Evolutionary conservation across 2,113 vertebrate species (phyloP).

Genomic region (Myxocyprinus asiaticus): DNA sequence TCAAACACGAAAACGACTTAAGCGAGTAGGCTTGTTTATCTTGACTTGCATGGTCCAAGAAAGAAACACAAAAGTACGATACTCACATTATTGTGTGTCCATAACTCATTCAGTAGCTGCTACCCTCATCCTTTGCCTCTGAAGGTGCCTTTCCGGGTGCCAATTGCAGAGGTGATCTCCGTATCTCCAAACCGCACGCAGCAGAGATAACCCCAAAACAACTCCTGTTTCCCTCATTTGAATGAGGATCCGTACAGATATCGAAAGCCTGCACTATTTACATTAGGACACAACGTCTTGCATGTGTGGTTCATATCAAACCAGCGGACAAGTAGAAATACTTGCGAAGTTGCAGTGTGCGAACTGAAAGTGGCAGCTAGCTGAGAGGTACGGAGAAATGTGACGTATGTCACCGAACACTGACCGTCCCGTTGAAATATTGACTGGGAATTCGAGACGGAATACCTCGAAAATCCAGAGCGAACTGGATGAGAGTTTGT

Average conservation of each 20-base stretch:
- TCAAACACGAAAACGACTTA: background rate
- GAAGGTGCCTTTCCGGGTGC: no score
- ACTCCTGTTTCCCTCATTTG: background rate
- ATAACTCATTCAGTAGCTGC: background rate
- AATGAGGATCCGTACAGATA: background rate
- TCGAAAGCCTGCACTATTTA: background rate
- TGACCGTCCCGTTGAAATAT: constrained; percentile 14
- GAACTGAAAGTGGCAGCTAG: constrained; percentile 15
- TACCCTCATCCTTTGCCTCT: background rate
- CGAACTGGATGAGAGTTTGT: no score
- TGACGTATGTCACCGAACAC: constrained; percentile 3
- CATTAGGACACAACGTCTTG: background rate
- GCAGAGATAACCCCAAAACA: no score
- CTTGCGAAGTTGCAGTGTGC: constrained; percentile 17
- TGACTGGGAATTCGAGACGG: background rate
- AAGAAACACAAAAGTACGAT: background rate
- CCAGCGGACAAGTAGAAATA: background rate
- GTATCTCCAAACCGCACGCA: background rate
- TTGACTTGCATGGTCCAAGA: background rate
- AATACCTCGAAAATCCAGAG: background rate
- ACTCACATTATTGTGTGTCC: constrained; percentile 11
- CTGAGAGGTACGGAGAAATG: constrained; percentile 1
- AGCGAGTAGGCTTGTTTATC: background rate
- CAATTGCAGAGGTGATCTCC: background rate
- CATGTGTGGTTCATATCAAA: background rate